Evolutionary conservation across 2,888 invertebrate genomes (phyloP), one percentile per base, ranked within the genome.

Genomic region (Allacma fusca): DNA sequence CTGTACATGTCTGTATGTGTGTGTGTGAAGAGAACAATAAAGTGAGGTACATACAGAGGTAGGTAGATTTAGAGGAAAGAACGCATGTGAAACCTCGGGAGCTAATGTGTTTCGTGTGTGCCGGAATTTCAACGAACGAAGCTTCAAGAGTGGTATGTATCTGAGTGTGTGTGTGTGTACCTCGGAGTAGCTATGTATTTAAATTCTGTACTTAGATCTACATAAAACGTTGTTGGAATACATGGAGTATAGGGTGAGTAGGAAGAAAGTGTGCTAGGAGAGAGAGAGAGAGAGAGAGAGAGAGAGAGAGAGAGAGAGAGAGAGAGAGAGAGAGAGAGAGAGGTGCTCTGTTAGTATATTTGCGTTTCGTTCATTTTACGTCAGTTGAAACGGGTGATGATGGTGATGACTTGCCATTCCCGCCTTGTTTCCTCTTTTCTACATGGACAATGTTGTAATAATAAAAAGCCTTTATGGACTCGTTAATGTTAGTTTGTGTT

Each of bases 381-480:
- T 50, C 50, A 50, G 50, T n/a, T 50, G 50, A 50, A 50, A 50
- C 34, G 50, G 50, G 50, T 71, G 71, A 34, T 40, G 68, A 68
- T 68, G 70, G 24, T 44, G 70, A 71, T 71, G 57, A 71, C 71
- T 43, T 71, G 50, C 50, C 70, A 34, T 70, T 70, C 70, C 50
- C 70, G 13, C 24, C 70, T 50, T 28, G 29, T 21, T 40, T 40
- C 68, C 67, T 29, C 67, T 29, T 29, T 24, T 29, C 26, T 67
- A 24, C n/a, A 67, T 50, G 50, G 50, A 50, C 50, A 50, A 13
- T 50, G 34, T 67, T 34, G 67, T 65, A 44, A 44, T 70, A 70
- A 70, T 43, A 70, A 70, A 70, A 70, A 68, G 43, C 40, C 43
- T 70, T 70, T 70, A 70, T 70, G 69, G 24, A 24, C 44, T 70